phyloP scores from a whole-genome alignment of 2,888 invertebrate genomes.

The Sarcophaga carnaria region DNA sequence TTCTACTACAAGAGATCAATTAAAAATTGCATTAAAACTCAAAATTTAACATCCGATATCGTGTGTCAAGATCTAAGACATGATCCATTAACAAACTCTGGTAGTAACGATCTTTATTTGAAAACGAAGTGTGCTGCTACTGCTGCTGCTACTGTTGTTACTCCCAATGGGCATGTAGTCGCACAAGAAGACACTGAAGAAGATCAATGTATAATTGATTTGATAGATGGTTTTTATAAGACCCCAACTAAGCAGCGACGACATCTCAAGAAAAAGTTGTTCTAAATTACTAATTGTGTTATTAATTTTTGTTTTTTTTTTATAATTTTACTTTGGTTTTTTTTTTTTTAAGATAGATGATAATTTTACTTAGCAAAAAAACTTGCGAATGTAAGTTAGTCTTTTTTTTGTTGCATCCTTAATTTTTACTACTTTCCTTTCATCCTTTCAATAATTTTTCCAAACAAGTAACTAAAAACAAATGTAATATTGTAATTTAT shows the following conservation, averaged over 20 bases:
- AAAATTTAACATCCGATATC: slow-evolving; percentile 15
- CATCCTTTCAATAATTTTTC: background rate
- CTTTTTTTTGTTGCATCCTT: slow-evolving; percentile 26
- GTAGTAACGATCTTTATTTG: background rate
- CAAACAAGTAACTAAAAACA: slow-evolving; percentile 25
- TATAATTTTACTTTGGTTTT: background rate
- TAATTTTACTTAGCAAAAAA: background rate
- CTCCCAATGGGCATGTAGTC: slow-evolving; percentile 62
- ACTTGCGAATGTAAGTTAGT: slow-evolving; percentile 14
- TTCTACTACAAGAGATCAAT: slow-evolving; percentile 41
- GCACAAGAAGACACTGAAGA: slow-evolving; percentile 57
- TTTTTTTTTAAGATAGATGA: background rate
- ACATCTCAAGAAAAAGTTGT: slow-evolving; percentile 55
- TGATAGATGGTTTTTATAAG: slow-evolving; percentile 31
- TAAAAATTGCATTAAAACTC: slow-evolving; percentile 28
- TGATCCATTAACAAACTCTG: background rate
- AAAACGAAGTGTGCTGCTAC: slow-evolving; percentile 1
- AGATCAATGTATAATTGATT: slow-evolving; percentile 15
- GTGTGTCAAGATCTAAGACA: slow-evolving; percentile 1
- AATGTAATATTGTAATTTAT: slow-evolving; percentile 59
- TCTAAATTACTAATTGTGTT: slow-evolving; percentile 44
- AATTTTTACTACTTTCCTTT: slow-evolving; percentile 22
- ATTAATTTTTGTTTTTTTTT: slow-evolving; percentile 1
- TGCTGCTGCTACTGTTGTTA: slow-evolving; percentile 41
- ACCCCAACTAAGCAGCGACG: slow-evolving; percentile 20